Conservation (phyloP, 2,888 invertebrate genomes). For the Chamaedrilus cognettii region DNA sequence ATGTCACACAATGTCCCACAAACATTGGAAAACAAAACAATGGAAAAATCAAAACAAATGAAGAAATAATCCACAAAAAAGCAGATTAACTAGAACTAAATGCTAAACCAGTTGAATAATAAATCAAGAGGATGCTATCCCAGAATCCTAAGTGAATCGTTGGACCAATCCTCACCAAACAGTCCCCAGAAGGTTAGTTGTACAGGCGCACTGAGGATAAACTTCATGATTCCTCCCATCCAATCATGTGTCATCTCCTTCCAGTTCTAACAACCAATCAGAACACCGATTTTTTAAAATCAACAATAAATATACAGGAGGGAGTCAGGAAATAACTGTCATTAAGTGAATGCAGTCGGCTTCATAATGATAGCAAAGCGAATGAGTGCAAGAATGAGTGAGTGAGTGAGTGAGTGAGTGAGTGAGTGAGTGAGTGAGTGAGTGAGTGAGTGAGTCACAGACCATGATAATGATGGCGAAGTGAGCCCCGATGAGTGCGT, state of each 20-base stretch:
- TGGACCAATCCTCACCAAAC: slow-evolving; percentile 62
- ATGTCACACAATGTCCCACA: no score
- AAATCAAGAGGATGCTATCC: neutral
- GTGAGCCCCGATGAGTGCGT: slow-evolving; percentile 90
- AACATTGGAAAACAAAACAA: no score
- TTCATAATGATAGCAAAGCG: neutral
- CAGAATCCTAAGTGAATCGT: no score
- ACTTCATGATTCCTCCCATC: slow-evolving; percentile 54
- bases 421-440: neutral
- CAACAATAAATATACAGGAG: no score
- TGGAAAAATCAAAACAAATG: neutral
- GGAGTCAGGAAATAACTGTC: no score
- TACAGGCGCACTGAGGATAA: slow-evolving; percentile 61
- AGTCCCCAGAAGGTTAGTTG: slow-evolving; percentile 81
- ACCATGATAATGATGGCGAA: slow-evolving; percentile 89
- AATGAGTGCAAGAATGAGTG: neutral
- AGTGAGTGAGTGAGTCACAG: slow-evolving; percentile 19
- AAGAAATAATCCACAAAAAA: neutral
- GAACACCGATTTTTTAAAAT: neutral
- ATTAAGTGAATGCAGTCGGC: neutral
- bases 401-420: neutral
- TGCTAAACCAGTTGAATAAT: neutral
- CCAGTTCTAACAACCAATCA: slow-evolving; percentile 70
- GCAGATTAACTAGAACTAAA: neutral
- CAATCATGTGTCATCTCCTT: slow-evolving; percentile 93